Evolutionary conservation across 2,113 vertebrate species (phyloP), one percentile per base, ranked within the genome.

Genomic region (Lycaon pictus): DNA sequence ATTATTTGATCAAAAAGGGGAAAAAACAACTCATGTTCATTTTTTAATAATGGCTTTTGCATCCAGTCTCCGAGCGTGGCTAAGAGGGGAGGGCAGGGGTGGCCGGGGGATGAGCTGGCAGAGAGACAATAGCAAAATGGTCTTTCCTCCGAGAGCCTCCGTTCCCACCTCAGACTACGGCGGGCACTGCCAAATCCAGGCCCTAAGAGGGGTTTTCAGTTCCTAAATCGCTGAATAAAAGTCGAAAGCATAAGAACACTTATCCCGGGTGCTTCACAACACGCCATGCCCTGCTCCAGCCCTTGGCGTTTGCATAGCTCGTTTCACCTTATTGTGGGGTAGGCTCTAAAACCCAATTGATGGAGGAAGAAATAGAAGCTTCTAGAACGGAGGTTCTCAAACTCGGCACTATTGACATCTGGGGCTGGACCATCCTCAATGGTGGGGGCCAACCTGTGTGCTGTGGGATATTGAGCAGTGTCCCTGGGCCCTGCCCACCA

Each of bases 1-100:
- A 98, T 98, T 98, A 95, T 98, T 98, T 98, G 98, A 96, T 98
- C 94, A 97, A 98, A 98, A 98, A 96, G 62, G 90, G 88, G 94
- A 95, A 92, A 88, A 56, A 82, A 80, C 25, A 29, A 93, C 94
- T 97, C 93, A 76, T 88, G 88, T 89, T 98, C 95, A 94, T 98
- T 97, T 90, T 97, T 92, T 97, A 97, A 96, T 62, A 35, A 98
- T 97, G 97, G 93, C 89, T 97, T 98, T 96, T 97, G 94, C 88
- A 88, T 98, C 95, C 97, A 94, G 91, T 93, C 93, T 97, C 84
- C 0, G 1, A 55, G 81, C 94, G 29, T 25, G 62, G 72, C 93
- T 48, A 12, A 82, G 29, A 11, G 63, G 58, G 72, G 88, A 90
- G 93, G 76, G 53, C n/a, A 25, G 48, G 67, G 90, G 79, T 29